These are phyloP conservation scores for Galago senegalensis DNA, from an alignment of 2,797 vertebrate species.

Conservation along the genomic window DNA sequence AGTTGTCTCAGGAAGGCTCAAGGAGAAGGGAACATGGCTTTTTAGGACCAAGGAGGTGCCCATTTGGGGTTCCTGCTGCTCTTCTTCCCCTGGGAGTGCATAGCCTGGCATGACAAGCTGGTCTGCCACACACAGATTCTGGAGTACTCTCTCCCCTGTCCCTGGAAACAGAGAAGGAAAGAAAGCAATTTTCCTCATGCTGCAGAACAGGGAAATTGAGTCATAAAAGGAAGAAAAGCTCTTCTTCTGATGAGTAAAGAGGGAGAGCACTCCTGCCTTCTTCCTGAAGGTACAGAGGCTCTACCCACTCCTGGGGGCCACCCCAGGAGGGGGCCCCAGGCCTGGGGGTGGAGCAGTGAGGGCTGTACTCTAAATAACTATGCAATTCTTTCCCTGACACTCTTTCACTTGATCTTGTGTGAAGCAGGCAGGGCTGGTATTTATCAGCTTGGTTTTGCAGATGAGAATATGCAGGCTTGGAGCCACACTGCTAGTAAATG, in stretches of 20 bases:
- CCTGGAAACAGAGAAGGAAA: not conserved
- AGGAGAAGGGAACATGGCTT: not conserved
- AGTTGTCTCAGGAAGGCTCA: not conserved
- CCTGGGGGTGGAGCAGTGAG: not conserved
- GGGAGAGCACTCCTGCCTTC: not conserved
- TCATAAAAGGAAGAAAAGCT: not conserved
- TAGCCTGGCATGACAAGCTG: not conserved
- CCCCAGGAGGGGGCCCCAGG: not conserved
- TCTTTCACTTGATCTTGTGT: not conserved
- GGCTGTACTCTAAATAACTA: not conserved
- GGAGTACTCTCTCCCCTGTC: not conserved
- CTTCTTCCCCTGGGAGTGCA: not conserved
- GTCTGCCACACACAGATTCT: not conserved
- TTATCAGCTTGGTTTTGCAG: not conserved
- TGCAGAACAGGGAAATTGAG: slow-evolving; percentile 46
- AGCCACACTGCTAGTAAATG: not conserved
- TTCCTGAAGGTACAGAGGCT: not conserved
- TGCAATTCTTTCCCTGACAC: not conserved
- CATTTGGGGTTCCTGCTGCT: not conserved
- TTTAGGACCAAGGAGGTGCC: not conserved
- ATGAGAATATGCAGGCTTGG: not conserved
- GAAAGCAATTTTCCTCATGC: not conserved
- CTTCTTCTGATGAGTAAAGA: slow-evolving; percentile 28
- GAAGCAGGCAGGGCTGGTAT: not conserved
- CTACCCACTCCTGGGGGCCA: not conserved